Base-by-base conservation (phyloP, 2,113 vertebrate genomes). In the Callionymus lyra region DNA sequence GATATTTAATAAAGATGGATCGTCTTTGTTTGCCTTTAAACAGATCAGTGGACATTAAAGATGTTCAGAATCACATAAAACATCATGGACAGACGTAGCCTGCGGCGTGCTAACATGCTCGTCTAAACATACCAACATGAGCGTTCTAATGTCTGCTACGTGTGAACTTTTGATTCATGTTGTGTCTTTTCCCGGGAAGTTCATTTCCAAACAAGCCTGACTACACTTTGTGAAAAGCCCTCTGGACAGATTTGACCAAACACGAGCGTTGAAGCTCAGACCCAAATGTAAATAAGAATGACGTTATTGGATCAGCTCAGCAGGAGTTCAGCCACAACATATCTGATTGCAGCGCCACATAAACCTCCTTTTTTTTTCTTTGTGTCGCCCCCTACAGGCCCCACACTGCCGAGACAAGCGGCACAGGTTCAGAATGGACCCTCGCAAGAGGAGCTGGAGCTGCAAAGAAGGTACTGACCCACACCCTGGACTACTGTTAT, bases 361-460 rank as follows among this genome's bases (percentile, higher is more conserved):
- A 16, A 34, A 10, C 14, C 21, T 56, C 33, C 63, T 41, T 49
- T 9, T 1, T 50, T 1, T 47, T 6, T 71, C 6, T 73, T 15
- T 81, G 13, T 75, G 34, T 73, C 12, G 6, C 56, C 41, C 3
- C 50, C 69, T 68, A 12, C 70, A 98, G 94, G 94, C 70, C 88
- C 92, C 66, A 90, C 88, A 41, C 81, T 94, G 87, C 88, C 92
- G 80, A 87, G 93, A 76, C 93, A 90, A 73, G 85, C 83, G 63
- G 87, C 88, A 65, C 90, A 93, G 85, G 86, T 97, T 64, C 94
- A 95, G 47, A 98, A 97, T 87, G 94, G 94, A 43, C 94, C 93
- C 17, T 86, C 90, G 6, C 86, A 88, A 66, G 94, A 98, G 67
- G 94, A 98, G 62, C 58, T 97, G 80, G 94, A 98, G 65, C 84